Evolutionary conservation across 2,113 vertebrate genomes (phyloP).

Genomic region (Sturnus vulgaris): DNA sequence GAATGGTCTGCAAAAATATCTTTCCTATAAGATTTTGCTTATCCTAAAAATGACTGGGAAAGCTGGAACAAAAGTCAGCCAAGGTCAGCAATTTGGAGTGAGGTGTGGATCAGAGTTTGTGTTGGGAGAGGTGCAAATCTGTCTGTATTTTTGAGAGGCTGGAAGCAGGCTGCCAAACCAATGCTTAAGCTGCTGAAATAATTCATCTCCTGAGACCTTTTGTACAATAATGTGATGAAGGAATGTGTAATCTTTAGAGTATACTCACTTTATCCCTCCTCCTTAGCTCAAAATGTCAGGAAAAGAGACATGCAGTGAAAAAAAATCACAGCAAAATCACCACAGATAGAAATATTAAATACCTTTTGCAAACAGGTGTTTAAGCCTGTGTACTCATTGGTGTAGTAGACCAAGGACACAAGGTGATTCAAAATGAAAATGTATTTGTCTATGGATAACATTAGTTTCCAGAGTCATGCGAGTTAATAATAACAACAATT

Average conservation of each 20-base stretch:
- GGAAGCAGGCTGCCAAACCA: not conserved
- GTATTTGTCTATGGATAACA: not conserved
- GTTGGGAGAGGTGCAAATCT: not conserved
- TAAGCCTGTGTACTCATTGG: not conserved
- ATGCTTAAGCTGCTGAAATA: not conserved
- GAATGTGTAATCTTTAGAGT: not conserved
- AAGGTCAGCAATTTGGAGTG: not conserved
- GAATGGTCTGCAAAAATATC: not conserved
- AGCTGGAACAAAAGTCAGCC: not conserved
- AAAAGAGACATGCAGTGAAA: not conserved
- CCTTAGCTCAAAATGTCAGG: not conserved
- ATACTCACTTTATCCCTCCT: not conserved
- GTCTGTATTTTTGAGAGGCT: not conserved
- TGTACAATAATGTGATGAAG: not conserved
- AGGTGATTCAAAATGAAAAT: conserved; percentile 27
- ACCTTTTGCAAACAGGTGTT: not conserved
- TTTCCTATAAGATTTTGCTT: not conserved
- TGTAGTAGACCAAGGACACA: conserved; percentile 19
- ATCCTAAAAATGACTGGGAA: not conserved
- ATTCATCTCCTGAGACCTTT: not conserved
- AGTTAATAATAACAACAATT: conserved; percentile 39
- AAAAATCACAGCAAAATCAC: not conserved
- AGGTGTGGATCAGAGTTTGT: not conserved
- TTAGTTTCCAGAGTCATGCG: not conserved
- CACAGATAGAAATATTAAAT: not conserved